Base-by-base conservation (phyloP, 2,113 vertebrate genomes). In the Eublepharis macularius region DNA sequence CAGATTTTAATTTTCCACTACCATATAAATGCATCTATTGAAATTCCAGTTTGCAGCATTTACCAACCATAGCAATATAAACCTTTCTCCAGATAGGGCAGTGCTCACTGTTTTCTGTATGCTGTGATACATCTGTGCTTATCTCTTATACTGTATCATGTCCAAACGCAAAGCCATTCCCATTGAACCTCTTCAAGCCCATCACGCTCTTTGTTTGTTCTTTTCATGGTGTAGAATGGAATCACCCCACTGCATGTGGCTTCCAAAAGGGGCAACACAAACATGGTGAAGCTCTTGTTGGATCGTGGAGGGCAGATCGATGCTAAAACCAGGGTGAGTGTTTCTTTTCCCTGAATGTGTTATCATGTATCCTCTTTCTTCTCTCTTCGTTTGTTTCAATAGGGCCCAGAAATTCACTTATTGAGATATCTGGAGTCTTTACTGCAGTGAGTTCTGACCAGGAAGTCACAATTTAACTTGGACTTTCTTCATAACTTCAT, bases 181-280 rank as follows among this genome's bases (percentile, higher is more conserved):
- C 83, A 93, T 94, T 75, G 39, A 47, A 24, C 34, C 17, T 82
- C 87, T 91, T 76, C 88, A 51, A 85, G 74, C 86, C 93, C 91
- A 6, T 92, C 74, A n/a, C 66, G 84, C 87, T 90, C 90, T 94
- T 95, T 88, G 86, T 94, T 93, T 95, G 92, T 88, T 96, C 93
- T 96, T 94, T 95, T 86, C 91, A 76, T 90, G 90, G 76, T 86
- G 83, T 95, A 99, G 99, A 99, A 99, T 90, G 98, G 98, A 84
- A 99, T 99, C 90, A 99, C 98, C 51, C 98, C 98, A 47, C 96
- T 99, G 54, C 98, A 99, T 14, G 98, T 99, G 94, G 98, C 98
- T 83, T 99, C 98, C 81, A 99, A 99, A 94, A 97, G 98, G 81
- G 99, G 99, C 84, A 99, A 99, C 95, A 98, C 98, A 74, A 99